Evolutionary conservation across 1,140 invertebrate species (phyloP), one percentile per base, ranked within the genome.

Genomic region (Papilio xuthus): DNA sequence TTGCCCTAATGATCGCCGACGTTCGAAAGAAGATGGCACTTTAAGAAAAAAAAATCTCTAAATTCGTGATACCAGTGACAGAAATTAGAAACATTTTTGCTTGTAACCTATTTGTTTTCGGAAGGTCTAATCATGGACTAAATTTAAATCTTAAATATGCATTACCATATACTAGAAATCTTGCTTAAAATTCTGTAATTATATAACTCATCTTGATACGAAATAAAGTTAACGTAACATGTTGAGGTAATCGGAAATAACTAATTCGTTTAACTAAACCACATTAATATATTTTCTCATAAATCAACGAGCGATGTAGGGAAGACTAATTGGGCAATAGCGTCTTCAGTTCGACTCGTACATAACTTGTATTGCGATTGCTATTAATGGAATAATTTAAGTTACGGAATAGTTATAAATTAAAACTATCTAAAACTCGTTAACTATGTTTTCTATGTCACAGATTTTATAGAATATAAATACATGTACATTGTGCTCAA

Each of bases 371-470:
- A 23, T 56, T 20, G 10, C 56, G 9, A 26, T 60, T 60, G 56
- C 56, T 28, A 60, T 60, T 60, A 26, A 60, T 60, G 56, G 56
- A 28, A 26, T 60, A 60, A 60, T 26, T 60, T 28, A 60, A 26
- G 15, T 60, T 60, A 26, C 56, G 23, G 23, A 60, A 60, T 60
- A 26, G 10, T 10, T 60, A 60, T 26, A 26, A 60, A 60, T 60
- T 60, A 13, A 26, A 60, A 60, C n/a, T 15, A 23, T 26, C 32
- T 37, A 37, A 37, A 20, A 9, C 2, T 8, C 7, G 18, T 2
- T 20, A 53, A 20, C 18, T 53, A n/a, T 53, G n/a, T n/a, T 18
- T 53, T 7, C 18, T 44, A 44, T 44, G 12, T 44, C 42, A 13
- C 6, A 44, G 13, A 12, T 44, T 44, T 2, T n/a, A n/a, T n/a